These are phyloP conservation scores for Pseudomyrmex sp. DNA, from an alignment of 1,140 invertebrate genomes.

Conservation along the genomic window DNA sequence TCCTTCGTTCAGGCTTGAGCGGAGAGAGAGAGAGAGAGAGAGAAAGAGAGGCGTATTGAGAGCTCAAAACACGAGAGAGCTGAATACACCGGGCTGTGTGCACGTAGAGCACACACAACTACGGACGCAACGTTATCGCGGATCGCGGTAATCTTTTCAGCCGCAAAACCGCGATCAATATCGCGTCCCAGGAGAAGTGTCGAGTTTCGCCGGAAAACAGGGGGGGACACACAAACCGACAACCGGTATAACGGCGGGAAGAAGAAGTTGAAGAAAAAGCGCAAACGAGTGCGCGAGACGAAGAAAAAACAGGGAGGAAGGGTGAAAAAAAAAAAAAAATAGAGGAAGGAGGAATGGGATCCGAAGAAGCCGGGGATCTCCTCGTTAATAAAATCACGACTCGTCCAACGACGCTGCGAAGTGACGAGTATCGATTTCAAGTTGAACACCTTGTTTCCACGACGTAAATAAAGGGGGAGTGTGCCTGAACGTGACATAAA, in stretches of 20 bases:
- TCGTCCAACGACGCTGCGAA: slow-evolving; percentile 29
- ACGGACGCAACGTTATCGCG: slow-evolving; percentile 57
- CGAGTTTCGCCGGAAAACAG: slow-evolving; percentile 65
- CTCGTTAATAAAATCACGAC: slow-evolving; percentile 62
- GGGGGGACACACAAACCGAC: slow-evolving; percentile 13
- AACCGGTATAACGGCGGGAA: slow-evolving; percentile 15
- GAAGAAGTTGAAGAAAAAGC: neutral
- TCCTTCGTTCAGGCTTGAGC: neutral
- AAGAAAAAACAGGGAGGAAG: no score
- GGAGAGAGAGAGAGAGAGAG: no score
- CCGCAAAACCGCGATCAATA: slow-evolving; percentile 71
- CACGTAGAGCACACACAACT: neutral
- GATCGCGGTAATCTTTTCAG: slow-evolving; percentile 71
- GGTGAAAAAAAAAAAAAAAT: neutral
- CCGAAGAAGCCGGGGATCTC: slow-evolving; percentile 6
- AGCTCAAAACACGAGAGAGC: slow-evolving; percentile 3
- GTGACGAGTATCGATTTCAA: slow-evolving; percentile 53
- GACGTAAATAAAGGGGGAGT: slow-evolving; percentile 15
- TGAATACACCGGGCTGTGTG: slow-evolving; percentile 5
- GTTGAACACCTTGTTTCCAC: slow-evolving; percentile 44
- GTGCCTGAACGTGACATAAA: slow-evolving; percentile 12
- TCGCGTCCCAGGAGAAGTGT: slow-evolving; percentile 68
- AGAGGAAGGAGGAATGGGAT: neutral
- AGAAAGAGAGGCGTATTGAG: neutral
- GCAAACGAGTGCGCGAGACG: no score